Evolutionary conservation across 1,140 invertebrate species (phyloP), one percentile per base, ranked within the genome.

Genomic region (Piezodorus guildinii): DNA sequence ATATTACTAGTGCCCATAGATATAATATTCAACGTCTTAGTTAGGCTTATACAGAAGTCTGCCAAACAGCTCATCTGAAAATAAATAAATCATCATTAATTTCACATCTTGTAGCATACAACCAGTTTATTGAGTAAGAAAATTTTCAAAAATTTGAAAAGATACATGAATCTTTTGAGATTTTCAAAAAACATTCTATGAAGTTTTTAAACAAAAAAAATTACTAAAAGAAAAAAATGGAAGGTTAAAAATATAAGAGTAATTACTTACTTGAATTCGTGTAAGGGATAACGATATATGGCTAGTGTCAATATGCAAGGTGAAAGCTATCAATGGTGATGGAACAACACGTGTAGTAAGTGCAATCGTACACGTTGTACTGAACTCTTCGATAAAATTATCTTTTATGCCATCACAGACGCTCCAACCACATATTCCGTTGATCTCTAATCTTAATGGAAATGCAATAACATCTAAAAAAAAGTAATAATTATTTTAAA

Each of bases 21-120:
- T n/a, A 45, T 23, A 15, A 62, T 19, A 52, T n/a, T 62, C 12
- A 62, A 23, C 3, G 23, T 25, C 15, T 56, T 56, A 19, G 23
- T 56, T 6, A 25, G 10, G 27, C 23, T 56, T 9, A 25, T 14
- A 21, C 52, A 56, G 23, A 56, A 56, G 4, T 62, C 51, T 44
- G 62, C 58, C 58, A 69, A 43, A n/a, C 64, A 58, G 8, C 15
- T 43, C 25, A 69, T 61, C 66, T 69, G 17, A 39, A 68, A 66
- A 16, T 58, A 10, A 10, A 39, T 39, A 39, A 3, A 30, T 30
- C 3, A 10, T 12, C 34, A 39, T 39, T 39, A 39, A 39, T 10
- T 1, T 10, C 9, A 39, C 34, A 39, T 39, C 9, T 39, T 39
- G 2, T 39, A 5, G 3, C 30, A 30, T 30, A 30, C 9, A 30